phyloP scores from a whole-genome alignment of 2,113 vertebrate species.

The Mormyrus iriodes region DNA sequence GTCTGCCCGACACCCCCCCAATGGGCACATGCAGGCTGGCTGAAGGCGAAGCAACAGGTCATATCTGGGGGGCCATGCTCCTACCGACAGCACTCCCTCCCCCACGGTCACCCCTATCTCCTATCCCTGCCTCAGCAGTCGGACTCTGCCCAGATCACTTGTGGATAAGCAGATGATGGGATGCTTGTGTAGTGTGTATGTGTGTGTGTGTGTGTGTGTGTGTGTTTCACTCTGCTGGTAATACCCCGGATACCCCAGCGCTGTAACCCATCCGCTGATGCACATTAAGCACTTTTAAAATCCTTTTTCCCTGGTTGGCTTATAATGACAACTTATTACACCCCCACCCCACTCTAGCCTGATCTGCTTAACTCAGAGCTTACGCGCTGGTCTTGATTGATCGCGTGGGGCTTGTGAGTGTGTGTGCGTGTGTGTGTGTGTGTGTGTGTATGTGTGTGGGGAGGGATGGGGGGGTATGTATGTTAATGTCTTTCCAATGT shows the following conservation, averaged over 20 bases:
- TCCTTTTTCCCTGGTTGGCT: background rate
- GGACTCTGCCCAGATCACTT: background rate
- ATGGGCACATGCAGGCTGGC: slow-evolving; percentile 63
- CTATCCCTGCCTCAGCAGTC: background rate
- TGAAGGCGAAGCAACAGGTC: slow-evolving; percentile 34
- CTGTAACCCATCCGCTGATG: background rate
- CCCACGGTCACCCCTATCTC: too few relatives aligned
- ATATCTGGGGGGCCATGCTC: slow-evolving; percentile 13
- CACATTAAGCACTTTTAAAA: background rate
- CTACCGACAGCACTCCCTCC: background rate
- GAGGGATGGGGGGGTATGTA: too few relatives aligned
- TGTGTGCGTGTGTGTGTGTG: background rate
- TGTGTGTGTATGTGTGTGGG: background rate
- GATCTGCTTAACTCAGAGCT: background rate
- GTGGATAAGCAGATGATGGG: background rate
- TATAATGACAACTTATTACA: background rate
- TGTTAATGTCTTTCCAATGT: too few relatives aligned
- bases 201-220: background rate
- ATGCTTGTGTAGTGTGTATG: background rate
- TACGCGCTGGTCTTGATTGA: too few relatives aligned
- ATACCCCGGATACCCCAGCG: background rate
- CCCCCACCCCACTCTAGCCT: background rate
- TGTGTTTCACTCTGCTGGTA: too few relatives aligned
- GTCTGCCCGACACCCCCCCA: slow-evolving; percentile 62
- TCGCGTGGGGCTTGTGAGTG: background rate